Evolutionary conservation across 2,113 vertebrate species (phyloP).

Genomic region (Syngnathus floridae): DNA sequence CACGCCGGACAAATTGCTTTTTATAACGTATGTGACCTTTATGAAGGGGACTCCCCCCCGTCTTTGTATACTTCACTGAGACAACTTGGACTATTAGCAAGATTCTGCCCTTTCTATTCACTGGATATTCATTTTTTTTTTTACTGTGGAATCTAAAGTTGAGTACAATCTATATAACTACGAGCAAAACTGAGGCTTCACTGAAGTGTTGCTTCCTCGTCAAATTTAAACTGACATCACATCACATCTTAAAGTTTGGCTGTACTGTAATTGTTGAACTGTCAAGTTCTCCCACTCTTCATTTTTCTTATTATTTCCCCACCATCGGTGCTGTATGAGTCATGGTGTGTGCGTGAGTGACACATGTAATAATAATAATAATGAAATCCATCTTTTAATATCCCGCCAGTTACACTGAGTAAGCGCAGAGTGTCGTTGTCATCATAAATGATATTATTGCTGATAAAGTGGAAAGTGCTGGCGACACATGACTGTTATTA

Average conservation of each 20-base stretch:
- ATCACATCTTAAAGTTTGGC: background rate
- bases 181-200: too few species aligned
- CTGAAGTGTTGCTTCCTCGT: too few species aligned
- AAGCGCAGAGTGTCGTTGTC: background rate
- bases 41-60: background rate
- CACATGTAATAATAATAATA: background rate
- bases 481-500: background rate
- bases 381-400: background rate
- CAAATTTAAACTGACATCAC: background rate
- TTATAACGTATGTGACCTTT: constrained; percentile 1
- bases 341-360: background rate
- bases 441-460: background rate
- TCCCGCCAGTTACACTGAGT: background rate
- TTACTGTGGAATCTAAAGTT: background rate
- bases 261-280: background rate
- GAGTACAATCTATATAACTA: background rate
- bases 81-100: background rate
- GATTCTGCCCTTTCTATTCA: background rate
- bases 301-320: background rate
- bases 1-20: background rate
- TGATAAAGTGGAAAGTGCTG: background rate
- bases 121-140: background rate
- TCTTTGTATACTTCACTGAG: background rate
- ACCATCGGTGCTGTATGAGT: background rate
- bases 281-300: background rate